These are phyloP conservation scores for Neomorphus geoffroyi DNA, from an alignment of 2,797 vertebrate species.

Conservation along the genomic window DNA sequence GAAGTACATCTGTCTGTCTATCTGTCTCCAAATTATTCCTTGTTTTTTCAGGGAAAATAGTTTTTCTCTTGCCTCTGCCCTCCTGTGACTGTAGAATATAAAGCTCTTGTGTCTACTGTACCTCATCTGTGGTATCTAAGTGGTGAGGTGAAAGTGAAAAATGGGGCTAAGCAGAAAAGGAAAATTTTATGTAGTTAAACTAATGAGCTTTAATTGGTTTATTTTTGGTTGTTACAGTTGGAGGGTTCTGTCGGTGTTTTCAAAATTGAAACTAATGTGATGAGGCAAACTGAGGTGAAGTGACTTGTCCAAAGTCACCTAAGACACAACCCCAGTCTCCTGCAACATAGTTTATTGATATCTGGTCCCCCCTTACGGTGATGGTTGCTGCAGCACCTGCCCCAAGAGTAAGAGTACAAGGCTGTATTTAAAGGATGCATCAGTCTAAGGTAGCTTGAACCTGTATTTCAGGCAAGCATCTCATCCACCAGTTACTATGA, in stretches of 20 bases:
- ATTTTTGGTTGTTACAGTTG: neutral
- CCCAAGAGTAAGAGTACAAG: neutral
- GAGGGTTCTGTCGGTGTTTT: neutral
- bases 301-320: neutral
- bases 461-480: neutral
- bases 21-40: neutral
- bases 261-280: neutral
- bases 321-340: neutral
- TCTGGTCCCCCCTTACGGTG: neutral
- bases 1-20: no score
- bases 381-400: neutral
- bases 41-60: neutral
- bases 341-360: neutral
- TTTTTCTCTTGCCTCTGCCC: neutral
- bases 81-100: neutral
- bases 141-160: neutral
- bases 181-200: neutral
- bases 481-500: neutral
- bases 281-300: neutral
- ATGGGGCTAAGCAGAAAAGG: neutral
- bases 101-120: neutral
- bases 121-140: neutral
- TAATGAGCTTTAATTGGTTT: neutral
- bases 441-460: neutral
- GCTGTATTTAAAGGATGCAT: neutral